These are phyloP conservation scores for Cygnus buccinator DNA, from an alignment of 2,113 vertebrate species.

Conservation along the genomic window DNA sequence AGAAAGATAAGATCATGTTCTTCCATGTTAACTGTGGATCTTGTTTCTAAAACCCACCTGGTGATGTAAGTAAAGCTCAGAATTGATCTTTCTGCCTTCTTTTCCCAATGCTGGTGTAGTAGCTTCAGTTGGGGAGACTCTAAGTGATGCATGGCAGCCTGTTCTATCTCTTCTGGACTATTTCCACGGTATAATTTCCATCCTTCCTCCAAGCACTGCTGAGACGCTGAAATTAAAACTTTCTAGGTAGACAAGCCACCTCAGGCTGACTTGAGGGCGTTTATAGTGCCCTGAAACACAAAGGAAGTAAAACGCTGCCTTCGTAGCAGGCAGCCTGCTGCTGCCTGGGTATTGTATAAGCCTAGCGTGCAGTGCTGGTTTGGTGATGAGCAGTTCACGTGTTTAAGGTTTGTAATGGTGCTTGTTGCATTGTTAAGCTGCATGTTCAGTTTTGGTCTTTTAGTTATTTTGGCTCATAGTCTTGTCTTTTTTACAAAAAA, in stretches of 20 bases:
- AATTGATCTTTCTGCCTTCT: background rate
- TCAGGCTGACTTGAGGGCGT: background rate
- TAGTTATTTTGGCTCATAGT: background rate
- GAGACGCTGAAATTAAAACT: background rate
- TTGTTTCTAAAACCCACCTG: background rate
- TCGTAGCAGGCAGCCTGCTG: background rate
- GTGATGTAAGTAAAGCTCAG: background rate
- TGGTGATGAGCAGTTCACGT: accelerated
- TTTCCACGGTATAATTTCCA: accelerated
- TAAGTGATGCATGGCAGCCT: background rate
- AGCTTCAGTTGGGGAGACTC: background rate
- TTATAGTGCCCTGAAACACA: background rate
- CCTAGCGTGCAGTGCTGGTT: background rate
- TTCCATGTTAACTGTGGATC: background rate
- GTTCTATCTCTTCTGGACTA: background rate
- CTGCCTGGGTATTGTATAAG: too few species aligned
- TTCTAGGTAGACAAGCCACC: background rate
- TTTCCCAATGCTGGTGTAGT: background rate
- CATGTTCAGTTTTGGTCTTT: background rate
- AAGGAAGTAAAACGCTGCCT: background rate
- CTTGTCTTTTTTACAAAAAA: background rate
- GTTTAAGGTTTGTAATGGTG: too few species aligned
- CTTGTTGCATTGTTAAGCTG: background rate
- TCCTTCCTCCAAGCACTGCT: background rate
- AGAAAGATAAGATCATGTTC: background rate